phyloP scores from a whole-genome alignment of 2,888 invertebrate genomes.

The Lochmaea capreae region DNA sequence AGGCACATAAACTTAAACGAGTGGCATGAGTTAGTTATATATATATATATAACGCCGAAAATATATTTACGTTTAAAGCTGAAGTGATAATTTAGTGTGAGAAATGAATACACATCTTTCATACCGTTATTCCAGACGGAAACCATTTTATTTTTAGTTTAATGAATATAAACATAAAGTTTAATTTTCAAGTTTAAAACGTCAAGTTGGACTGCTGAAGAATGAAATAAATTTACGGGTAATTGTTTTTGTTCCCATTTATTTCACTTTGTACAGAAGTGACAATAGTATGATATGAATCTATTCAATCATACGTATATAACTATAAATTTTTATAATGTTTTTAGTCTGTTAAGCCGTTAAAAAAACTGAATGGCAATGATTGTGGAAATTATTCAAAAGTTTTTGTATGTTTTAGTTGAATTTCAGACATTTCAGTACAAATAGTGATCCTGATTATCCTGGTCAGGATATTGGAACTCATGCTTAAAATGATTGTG shows the following conservation, averaged over 20 bases:
- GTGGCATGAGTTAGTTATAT: constrained; percentile 55
- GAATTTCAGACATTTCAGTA: too few species aligned
- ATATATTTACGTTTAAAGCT: constrained; percentile 51
- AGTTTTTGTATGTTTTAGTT: too few species aligned
- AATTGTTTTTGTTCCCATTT: not conserved
- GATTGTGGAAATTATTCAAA: not conserved
- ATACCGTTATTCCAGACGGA: not conserved
- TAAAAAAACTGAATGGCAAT: not conserved
- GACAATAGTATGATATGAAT: not conserved
- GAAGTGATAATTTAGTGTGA: constrained; percentile 54
- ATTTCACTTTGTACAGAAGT: not conserved
- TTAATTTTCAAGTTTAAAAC: not conserved
- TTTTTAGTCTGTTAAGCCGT: not conserved
- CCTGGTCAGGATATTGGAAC: too few species aligned
- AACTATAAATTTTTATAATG: not conserved
- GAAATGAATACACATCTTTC: constrained; percentile 52
- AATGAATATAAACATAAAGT: not conserved
- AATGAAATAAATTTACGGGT: not conserved
- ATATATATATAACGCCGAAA: constrained; percentile 41
- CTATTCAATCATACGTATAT: not conserved
- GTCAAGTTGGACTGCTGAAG: not conserved
- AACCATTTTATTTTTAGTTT: not conserved
- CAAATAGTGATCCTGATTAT: too few species aligned
- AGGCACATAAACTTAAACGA: constrained; percentile 53
- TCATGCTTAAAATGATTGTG: too few species aligned